Percentiles rank a stretch among this genome's conserved stretches.
These are phyloP conservation scores for Eufriesea mexicana DNA, from an alignment of 1,140 invertebrate species.

Conservation along the genomic window DNA sequence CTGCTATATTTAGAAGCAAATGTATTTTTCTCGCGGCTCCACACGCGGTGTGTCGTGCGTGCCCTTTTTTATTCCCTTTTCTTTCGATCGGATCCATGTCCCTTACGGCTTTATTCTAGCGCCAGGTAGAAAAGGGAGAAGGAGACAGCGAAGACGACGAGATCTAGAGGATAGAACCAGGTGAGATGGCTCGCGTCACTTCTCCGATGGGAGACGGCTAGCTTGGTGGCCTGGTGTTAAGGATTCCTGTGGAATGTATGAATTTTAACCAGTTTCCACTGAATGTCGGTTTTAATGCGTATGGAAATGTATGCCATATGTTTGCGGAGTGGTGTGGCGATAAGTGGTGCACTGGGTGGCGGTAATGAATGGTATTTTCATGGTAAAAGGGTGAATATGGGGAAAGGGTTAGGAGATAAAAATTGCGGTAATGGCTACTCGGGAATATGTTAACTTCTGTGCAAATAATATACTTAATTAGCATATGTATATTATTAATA, in stretches of 20 bases:
- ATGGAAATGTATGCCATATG: background rate
- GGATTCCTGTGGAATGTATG: background rate
- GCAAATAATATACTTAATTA: too few species aligned
- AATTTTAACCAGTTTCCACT: background rate
- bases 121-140: background rate
- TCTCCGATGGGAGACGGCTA: too few species aligned
- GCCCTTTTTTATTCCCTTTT: background rate
- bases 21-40: slow-evolving; percentile 60
- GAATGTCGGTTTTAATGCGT: background rate
- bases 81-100: slow-evolving; percentile 44
- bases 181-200: background rate
- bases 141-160: background rate
- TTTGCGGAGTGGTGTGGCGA: background rate
- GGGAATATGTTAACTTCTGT: too few species aligned
- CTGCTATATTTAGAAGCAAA: slow-evolving; percentile 69
- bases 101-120: slow-evolving; percentile 31
- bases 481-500: background rate
- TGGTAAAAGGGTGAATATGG: background rate
- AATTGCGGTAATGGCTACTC: too few species aligned
- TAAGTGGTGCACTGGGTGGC: background rate
- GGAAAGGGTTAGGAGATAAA: background rate
- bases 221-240: background rate
- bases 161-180: background rate
- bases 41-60: too few species aligned
- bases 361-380: background rate